Percentiles rank a stretch among this genome's conserved stretches.
Evolutionary conservation across 2,888 invertebrate species (phyloP).

Genomic region (Steinernema hermaphroditum): DNA sequence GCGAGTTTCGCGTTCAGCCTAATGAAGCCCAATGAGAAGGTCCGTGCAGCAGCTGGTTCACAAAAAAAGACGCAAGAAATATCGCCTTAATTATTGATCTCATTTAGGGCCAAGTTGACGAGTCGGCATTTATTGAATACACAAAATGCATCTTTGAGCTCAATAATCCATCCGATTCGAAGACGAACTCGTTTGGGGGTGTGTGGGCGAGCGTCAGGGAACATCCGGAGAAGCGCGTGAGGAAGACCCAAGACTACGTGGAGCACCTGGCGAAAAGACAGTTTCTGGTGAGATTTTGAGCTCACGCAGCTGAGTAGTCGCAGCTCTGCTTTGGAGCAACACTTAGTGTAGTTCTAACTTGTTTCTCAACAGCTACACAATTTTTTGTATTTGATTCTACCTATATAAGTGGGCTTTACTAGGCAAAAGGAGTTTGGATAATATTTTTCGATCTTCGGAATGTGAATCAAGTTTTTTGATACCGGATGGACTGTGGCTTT

Average conservation of each 20-base stretch:
- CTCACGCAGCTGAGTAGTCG: too few species aligned
- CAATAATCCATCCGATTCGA: conserved; percentile 43
- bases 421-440: too few species aligned
- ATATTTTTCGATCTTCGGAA: too few species aligned
- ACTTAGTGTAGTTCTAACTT: too few species aligned
- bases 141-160: conserved; percentile 52
- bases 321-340: too few species aligned
- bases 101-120: conserved; percentile 51
- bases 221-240: neutral
- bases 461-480: too few species aligned
- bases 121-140: conserved; percentile 49
- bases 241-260: conserved; percentile 21
- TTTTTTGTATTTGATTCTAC: too few species aligned
- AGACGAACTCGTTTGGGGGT: conserved; percentile 41
- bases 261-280: conserved; percentile 36
- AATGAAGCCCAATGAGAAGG: conserved; percentile 55
- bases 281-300: conserved; percentile 33
- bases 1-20: conserved; percentile 55
- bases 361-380: too few species aligned
- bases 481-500: too few species aligned
- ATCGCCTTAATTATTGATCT: conserved; percentile 16
- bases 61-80: conserved; percentile 3
- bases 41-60: conserved; percentile 32
- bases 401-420: too few species aligned
- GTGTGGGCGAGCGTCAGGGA: conserved; percentile 8